Evolutionary conservation across 2,113 vertebrate species (phyloP).

Genomic region (Electrona antarctica): DNA sequence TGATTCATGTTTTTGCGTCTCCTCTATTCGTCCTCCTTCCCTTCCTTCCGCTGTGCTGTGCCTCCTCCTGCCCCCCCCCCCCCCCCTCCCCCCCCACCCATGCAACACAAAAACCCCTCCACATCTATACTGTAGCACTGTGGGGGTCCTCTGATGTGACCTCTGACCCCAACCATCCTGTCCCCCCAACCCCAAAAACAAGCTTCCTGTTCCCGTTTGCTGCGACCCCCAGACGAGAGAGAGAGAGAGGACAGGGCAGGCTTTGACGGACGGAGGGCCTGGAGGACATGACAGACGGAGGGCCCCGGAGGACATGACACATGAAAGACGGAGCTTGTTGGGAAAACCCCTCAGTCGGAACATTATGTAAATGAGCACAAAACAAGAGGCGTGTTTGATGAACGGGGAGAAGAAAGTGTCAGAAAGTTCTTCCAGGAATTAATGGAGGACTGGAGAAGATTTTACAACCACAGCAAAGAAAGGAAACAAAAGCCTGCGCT

Average conservation of each 20-base stretch:
- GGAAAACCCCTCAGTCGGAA: constrained; percentile 73
- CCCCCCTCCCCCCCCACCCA: constrained; percentile 49
- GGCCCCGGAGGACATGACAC: constrained; percentile 34
- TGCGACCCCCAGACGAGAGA: constrained; percentile 33
- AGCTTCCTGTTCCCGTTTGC: constrained; percentile 72
- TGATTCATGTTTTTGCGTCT: constrained; percentile 42
- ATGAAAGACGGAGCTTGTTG: constrained; percentile 76
- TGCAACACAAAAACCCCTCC: constrained; percentile 24
- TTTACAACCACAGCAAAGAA: constrained; percentile 34
- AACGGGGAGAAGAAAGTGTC: constrained; percentile 57
- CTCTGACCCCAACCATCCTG: constrained; percentile 49
- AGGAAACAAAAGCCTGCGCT: constrained; percentile 10
- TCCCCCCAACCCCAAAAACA: constrained; percentile 35
- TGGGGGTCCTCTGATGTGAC: constrained; percentile 58
- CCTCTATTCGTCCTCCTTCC: constrained; percentile 6
- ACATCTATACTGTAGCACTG: constrained; percentile 52
- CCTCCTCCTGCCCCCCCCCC: not conserved
- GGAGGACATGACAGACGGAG: constrained; percentile 61
- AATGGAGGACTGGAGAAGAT: constrained; percentile 17
- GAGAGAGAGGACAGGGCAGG: constrained; percentile 67
- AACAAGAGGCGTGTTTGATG: constrained; percentile 74
- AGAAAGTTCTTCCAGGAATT: constrained; percentile 19
- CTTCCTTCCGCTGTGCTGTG: constrained; percentile 28
- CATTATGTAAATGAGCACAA: constrained; percentile 76
- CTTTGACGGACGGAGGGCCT: constrained; percentile 71